Conservation (phyloP, 2,888 invertebrate species). For the Mythimna impura region DNA sequence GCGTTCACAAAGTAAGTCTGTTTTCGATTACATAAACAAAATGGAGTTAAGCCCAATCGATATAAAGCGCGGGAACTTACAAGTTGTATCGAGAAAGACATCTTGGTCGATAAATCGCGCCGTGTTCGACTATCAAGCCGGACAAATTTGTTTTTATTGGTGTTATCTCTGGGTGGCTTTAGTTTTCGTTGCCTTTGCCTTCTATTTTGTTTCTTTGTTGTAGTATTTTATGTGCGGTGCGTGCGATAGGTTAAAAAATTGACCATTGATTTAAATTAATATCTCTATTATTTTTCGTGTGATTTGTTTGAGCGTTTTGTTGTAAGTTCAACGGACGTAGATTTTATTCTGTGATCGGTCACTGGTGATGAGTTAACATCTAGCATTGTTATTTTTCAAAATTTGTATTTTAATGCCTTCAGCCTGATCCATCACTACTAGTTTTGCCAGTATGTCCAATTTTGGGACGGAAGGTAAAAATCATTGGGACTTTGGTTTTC, state of each 20-base stretch:
- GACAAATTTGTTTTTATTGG: conserved; percentile 87
- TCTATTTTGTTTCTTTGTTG: conserved; percentile 68
- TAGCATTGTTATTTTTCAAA: neutral
- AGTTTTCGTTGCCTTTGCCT: conserved; percentile 74
- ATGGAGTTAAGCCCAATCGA: conserved; percentile 73
- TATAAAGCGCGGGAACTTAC: conserved; percentile 71
- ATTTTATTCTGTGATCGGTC: conserved; percentile 19
- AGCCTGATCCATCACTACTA: too few relatives aligned
- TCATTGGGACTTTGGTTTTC: too few relatives aligned
- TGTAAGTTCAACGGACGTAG: conserved; percentile 38
- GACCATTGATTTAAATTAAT: conserved; percentile 61
- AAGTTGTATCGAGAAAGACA: conserved; percentile 83
- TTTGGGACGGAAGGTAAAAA: too few relatives aligned
- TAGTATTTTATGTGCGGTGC: conserved; percentile 60
- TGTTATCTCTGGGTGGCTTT: conserved; percentile 88
- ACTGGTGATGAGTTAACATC: conserved; percentile 16
- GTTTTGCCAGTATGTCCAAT: too few relatives aligned
- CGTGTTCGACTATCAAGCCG: conserved; percentile 82
- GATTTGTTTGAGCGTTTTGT: conserved; percentile 35
- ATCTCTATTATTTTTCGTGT: conserved; percentile 63
- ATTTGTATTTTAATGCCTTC: neutral
- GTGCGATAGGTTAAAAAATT: conserved; percentile 58
- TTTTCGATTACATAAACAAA: conserved; percentile 66
- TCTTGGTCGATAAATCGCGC: conserved; percentile 86
- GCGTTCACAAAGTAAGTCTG: conserved; percentile 47